These are phyloP conservation scores for Drosophila orosa DNA, from an alignment of 1,140 invertebrate species.

Conservation along the genomic window DNA sequence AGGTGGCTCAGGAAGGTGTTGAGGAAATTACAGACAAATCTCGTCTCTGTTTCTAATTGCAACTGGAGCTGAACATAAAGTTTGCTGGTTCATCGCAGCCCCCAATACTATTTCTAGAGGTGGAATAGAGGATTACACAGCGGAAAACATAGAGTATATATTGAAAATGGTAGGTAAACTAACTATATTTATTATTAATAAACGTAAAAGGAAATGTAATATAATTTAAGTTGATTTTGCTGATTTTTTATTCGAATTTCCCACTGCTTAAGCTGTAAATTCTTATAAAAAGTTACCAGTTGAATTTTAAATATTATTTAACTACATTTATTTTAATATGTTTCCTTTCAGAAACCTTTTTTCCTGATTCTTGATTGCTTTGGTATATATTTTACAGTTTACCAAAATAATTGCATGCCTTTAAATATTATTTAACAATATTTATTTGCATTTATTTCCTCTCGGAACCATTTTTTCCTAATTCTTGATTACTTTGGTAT, in stretches of 20 bases:
- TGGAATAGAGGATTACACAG: constrained; percentile 5
- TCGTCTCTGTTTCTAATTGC: constrained; percentile 68
- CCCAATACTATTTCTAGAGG: neutral
- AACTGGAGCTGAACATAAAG: constrained; percentile 53
- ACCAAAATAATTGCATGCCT: neutral
- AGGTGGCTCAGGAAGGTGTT: constrained; percentile 12
- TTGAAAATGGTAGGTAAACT: neutral
- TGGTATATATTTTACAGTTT: too few species aligned
- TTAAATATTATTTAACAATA: too few species aligned
- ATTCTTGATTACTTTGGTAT: neutral
- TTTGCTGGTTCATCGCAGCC: constrained; percentile 27
- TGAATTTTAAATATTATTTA: too few species aligned
- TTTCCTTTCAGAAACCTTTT: too few species aligned
- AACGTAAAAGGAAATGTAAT: neutral
- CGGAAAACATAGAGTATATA: neutral
- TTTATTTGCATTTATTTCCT: neutral
- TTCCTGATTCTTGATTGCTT: too few species aligned
- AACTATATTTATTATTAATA: neutral
- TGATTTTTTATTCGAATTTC: neutral
- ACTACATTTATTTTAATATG: too few species aligned
- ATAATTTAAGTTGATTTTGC: neutral
- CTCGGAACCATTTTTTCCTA: neutral
- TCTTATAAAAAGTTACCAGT: too few species aligned
- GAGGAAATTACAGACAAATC: constrained; percentile 55
- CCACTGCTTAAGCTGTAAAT: too few species aligned